Base-by-base conservation (phyloP, 1,140 invertebrate genomes). In the Delia radicum region DNA sequence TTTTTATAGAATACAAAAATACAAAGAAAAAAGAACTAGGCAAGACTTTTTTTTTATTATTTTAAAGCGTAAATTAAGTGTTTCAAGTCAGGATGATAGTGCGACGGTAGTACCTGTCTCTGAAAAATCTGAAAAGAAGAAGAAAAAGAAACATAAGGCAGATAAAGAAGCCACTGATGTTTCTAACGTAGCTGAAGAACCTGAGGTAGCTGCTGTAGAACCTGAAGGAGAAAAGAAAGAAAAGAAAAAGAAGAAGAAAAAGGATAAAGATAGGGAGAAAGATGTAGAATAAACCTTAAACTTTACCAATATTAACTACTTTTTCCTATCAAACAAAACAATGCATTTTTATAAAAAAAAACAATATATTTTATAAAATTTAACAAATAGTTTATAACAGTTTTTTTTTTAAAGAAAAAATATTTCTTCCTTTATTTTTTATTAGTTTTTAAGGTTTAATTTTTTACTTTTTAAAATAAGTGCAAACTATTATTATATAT, bases 241-340 rank as follows among this genome's bases (percentile, higher is more conserved):
- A 75, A 91, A 92, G 81, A 91, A 92, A 79, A 91, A 92, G 80
- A 93, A 93, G 82, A 93, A 93, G 86, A 92, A 93, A 87, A 92
- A 93, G 81, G 91, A 92, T 81, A 91, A 92, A 84, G 87, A 89
- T 75, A 88, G 89, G 81, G 89, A 90, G 33, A 87, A 87, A 82
- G 84, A 88, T 77, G n/a, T n/a, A n/a, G 78, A 82, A 73, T 79
- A 85, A 77, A 82, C 80, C 15, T 6, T 27, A 28, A 15, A 65
- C 2, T 24, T 62, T 62, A 27, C 61, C 28, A 65, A 65, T 26
- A 63, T 27, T 67, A 29, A 29, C 24, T 55, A 31, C 7, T 33
- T 37, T 31, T 67, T 67, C 3, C 63, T 31, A 8, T 24, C 37
- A 33, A 24, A 10, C 65, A 37, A 18, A 67, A 33, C 13, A 33